Evolutionary conservation across 1,140 invertebrate genomes (phyloP).

Genomic region (Temnothorax curvispinosus): DNA sequence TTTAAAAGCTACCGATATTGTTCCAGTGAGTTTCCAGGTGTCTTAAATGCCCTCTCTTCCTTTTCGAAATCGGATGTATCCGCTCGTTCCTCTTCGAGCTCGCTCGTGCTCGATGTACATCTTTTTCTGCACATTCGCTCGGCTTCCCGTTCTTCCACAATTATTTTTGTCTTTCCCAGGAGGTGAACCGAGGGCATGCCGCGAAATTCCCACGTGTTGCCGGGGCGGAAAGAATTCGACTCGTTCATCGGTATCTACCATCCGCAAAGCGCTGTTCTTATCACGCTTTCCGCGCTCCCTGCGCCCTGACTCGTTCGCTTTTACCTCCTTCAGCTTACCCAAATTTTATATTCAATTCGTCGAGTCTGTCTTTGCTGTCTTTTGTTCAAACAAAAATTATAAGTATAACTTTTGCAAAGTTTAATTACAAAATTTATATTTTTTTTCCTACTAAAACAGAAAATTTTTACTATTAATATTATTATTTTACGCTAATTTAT

Average conservation of each 20-base stretch:
- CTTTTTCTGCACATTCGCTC: conserved; percentile 29
- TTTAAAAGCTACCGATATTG: background rate
- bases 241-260: conserved; percentile 26
- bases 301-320: background rate
- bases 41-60: background rate
- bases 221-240: conserved; percentile 38
- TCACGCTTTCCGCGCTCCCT: conserved; percentile 4
- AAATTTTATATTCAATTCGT: background rate
- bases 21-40: background rate
- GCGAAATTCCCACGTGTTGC: conserved; percentile 41
- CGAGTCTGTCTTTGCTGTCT: background rate
- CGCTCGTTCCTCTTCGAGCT: background rate
- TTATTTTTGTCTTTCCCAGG: conserved; percentile 53
- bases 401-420: background rate
- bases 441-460: background rate
- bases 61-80: background rate
- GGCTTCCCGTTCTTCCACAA: conserved; percentile 19
- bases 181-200: conserved; percentile 39
- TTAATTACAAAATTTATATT: background rate
- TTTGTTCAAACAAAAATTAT: conserved; percentile 15
- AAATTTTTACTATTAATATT: background rate
- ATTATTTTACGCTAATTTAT: background rate
- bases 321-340: background rate
- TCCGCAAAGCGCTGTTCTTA: conserved; percentile 27
- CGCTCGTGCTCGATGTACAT: background rate